phyloP scores from a whole-genome alignment of 2,888 invertebrate species.

The Lacanobia wlatinum region DNA sequence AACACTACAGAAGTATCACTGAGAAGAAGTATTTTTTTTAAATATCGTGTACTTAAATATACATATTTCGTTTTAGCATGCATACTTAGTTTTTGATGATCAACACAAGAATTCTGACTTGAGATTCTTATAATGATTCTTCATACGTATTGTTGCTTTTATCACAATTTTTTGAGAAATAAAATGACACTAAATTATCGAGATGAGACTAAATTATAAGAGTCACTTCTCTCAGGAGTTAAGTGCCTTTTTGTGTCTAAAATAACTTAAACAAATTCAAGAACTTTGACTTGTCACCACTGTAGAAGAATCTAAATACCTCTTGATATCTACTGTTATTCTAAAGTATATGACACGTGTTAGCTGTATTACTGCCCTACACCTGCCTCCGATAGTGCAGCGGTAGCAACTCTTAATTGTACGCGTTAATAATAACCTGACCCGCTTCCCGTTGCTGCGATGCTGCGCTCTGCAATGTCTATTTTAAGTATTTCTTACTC shows the following conservation, averaged over 20 bases:
- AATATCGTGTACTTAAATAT: not conserved
- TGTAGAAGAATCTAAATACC: not conserved
- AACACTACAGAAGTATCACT: conserved; percentile 42
- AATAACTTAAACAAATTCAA: not conserved
- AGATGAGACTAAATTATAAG: not conserved
- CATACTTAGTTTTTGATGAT: too few relatives aligned
- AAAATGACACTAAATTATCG: not conserved
- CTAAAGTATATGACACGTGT: conserved; percentile 25
- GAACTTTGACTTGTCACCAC: not conserved
- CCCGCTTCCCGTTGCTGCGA: conserved; percentile 64
- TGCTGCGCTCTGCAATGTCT: conserved; percentile 68
- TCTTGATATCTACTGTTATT: not conserved
- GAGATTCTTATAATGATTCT: not conserved
- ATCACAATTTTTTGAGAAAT: not conserved
- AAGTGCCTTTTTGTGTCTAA: not conserved
- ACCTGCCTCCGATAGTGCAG: conserved; percentile 29
- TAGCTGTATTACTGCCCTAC: conserved; percentile 52
- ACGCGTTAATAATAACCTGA: conserved; percentile 67
- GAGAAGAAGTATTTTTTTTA: not conserved
- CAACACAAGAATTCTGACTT: not conserved
- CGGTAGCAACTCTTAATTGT: conserved; percentile 63
- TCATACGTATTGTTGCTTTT: not conserved
- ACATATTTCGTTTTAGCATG: not conserved
- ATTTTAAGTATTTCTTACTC: conserved; percentile 75
- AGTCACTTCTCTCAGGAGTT: not conserved